Percentiles rank a stretch among this genome's conserved stretches.
Conservation (phyloP, 2,797 vertebrate genomes). For the Eupleurogrammus muticus region DNA sequence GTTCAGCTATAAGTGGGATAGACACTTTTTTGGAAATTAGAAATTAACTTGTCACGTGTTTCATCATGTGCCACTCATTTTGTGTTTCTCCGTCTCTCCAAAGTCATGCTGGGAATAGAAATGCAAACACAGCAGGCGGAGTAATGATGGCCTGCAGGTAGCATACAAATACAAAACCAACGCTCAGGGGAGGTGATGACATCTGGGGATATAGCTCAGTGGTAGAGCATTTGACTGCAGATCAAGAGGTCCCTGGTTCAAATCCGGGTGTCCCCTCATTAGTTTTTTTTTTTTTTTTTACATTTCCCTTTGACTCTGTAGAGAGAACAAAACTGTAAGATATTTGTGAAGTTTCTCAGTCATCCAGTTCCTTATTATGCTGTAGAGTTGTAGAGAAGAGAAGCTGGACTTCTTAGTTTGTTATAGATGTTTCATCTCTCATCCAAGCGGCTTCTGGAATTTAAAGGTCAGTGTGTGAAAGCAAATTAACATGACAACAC, state of each 20-base stretch:
- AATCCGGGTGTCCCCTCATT: conserved; percentile 80
- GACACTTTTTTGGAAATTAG: neutral
- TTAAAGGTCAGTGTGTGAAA: no score
- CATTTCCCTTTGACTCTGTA: no score
- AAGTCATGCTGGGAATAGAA: neutral
- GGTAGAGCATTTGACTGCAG: conserved; percentile 84
- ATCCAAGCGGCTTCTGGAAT: no score
- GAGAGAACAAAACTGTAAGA: no score
- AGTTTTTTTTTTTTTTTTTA: no score
- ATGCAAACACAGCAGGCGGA: neutral
- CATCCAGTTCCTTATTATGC: no score
- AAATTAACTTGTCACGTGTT: neutral
- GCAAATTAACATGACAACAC: no score
- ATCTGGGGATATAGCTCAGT: conserved; percentile 83
- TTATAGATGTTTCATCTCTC: no score
- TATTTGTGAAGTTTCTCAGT: no score
- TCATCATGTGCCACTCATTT: neutral
- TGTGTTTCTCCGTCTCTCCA: neutral
- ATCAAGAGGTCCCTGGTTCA: conserved; percentile 84
- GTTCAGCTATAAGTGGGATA: neutral
- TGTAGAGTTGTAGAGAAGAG: no score
- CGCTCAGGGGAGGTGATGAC: neutral
- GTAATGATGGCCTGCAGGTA: neutral
- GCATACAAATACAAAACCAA: neutral
- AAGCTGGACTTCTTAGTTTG: no score